These are phyloP conservation scores for Nebria brevicollis DNA, from an alignment of 2,888 invertebrate species.

Conservation along the genomic window DNA sequence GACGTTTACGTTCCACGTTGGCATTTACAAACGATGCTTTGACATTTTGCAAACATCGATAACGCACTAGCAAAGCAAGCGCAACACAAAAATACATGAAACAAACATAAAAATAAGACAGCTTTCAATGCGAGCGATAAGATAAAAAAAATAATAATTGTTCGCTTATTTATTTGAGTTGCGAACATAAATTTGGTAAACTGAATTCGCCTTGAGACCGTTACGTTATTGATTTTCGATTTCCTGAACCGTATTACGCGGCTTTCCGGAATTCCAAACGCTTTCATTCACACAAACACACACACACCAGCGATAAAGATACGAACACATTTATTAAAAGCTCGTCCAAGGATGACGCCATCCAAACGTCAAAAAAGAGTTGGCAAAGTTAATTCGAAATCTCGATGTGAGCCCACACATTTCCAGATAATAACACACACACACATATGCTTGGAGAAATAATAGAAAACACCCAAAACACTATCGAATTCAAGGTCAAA, in stretches of 20 bases:
- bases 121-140: too few relatives aligned
- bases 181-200: neutral
- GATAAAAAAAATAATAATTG: too few relatives aligned
- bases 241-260: neutral
- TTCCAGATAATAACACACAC: neutral
- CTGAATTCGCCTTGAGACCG: slow-evolving; percentile 8
- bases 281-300: slow-evolving; percentile 2
- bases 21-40: neutral
- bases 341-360: slow-evolving; percentile 6
- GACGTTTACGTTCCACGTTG: neutral
- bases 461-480: neutral
- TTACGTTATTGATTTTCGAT: slow-evolving; percentile 2
- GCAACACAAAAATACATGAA: neutral
- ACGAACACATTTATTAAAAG: slow-evolving; percentile 5
- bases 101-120: neutral
- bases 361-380: neutral
- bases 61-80: neutral
- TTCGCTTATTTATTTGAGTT: neutral
- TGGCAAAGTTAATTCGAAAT: slow-evolving; percentile 6
- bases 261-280: neutral
- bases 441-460: neutral
- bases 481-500: neutral
- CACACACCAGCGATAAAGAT: neutral
- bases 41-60: neutral
- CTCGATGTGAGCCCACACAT: slow-evolving; percentile 2